Percentiles rank a stretch among this genome's conserved stretches.
Evolutionary conservation across 1,140 invertebrate genomes (phyloP).

Genomic region (Zophobas atratus): DNA sequence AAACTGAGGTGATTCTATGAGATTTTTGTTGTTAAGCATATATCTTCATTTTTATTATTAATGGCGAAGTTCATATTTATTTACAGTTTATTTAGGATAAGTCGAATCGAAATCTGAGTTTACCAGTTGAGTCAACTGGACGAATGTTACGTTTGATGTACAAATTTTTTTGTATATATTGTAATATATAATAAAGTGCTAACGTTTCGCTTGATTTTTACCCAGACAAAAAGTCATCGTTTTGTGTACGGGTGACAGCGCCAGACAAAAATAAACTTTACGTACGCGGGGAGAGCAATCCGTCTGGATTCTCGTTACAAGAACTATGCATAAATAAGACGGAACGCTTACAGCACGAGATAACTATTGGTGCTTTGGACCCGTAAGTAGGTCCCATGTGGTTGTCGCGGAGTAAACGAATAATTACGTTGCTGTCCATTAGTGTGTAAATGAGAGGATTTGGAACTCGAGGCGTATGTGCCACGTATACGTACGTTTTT

Average conservation of each 20-base stretch:
- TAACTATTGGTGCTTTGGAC: neutral
- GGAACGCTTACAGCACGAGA: neutral
- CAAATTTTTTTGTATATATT: conserved; percentile 16
- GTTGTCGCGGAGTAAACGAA: neutral
- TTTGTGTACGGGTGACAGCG: too few relatives aligned
- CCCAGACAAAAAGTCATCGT: too few relatives aligned
- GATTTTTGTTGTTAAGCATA: conserved; percentile 31
- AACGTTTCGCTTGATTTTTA: neutral
- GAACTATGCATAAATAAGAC: conserved; percentile 14
- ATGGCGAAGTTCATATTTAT: conserved; percentile 25
- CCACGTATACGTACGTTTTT: neutral
- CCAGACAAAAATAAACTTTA: neutral
- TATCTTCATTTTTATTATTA: conserved; percentile 22
- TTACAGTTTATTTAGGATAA: conserved; percentile 24
- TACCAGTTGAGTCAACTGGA: conserved; percentile 11
- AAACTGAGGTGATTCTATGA: neutral
- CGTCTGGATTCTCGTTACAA: neutral
- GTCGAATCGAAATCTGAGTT: conserved; percentile 11
- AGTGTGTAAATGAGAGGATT: neutral
- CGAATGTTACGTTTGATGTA: conserved; percentile 22
- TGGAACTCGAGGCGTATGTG: neutral
- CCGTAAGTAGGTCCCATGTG: neutral
- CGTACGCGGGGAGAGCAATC: neutral
- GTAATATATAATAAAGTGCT: conserved; percentile 2
- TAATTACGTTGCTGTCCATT: neutral